These are phyloP conservation scores for Fringilla coelebs DNA, from an alignment of 2,797 vertebrate species.

Conservation along the genomic window DNA sequence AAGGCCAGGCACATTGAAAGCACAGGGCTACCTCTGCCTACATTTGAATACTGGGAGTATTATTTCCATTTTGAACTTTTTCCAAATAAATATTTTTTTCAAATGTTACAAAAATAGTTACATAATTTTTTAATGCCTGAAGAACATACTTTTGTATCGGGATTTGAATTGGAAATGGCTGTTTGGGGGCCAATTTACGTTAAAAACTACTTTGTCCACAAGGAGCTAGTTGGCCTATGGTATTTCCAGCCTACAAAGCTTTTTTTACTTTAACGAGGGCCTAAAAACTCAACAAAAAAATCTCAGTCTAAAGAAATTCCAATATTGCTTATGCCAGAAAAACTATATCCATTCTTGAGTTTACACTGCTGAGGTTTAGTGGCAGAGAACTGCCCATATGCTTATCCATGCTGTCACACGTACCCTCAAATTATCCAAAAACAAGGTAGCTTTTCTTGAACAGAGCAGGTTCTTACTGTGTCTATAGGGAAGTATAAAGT, in stretches of 20 bases:
- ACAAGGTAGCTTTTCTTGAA: neutral
- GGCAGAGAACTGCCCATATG: neutral
- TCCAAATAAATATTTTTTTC: neutral
- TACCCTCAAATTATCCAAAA: neutral
- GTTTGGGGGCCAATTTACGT: neutral
- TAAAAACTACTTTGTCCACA: neutral
- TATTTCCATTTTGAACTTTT: slow-evolving; percentile 16
- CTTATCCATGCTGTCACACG: neutral
- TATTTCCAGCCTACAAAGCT: slow-evolving; percentile 7
- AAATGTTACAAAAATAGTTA: slow-evolving; percentile 2
- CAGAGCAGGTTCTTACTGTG: neutral
- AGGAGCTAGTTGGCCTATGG: neutral
- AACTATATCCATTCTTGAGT: neutral
- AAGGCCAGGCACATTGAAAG: neutral
- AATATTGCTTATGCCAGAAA: neutral
- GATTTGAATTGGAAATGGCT: slow-evolving; percentile 30
- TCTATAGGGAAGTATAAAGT: neutral
- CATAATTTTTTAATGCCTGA: slow-evolving; percentile 27
- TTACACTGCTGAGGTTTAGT: slow-evolving; percentile 4
- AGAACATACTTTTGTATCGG: neutral
- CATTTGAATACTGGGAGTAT: neutral
- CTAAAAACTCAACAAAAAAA: slow-evolving; percentile 16
- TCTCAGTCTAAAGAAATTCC: neutral
- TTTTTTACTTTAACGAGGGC: neutral
- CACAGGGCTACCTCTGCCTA: neutral